Percentiles rank a stretch among this genome's conserved stretches.
Evolutionary conservation across 2,113 vertebrate species (phyloP).

Genomic region (Phylloscopus trochilus): DNA sequence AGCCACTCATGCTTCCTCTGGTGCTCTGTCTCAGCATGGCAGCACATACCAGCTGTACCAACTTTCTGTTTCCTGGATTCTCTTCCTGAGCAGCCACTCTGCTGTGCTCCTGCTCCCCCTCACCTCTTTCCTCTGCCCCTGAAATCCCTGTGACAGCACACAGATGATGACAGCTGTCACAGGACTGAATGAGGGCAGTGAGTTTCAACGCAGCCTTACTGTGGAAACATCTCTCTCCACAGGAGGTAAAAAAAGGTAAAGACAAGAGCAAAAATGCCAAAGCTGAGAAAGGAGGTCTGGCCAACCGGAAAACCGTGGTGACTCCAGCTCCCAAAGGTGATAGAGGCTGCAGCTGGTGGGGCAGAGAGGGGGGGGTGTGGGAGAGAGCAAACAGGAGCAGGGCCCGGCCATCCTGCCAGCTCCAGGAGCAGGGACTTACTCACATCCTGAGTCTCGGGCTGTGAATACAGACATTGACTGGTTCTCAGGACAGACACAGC

Average conservation of each 20-base stretch:
- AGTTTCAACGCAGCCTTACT: not conserved
- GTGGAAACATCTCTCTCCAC: not conserved
- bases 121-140: not conserved
- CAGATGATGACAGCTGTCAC: not conserved
- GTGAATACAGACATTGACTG: not conserved
- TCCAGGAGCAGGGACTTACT: not conserved
- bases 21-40: not conserved
- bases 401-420: not conserved
- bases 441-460: not conserved
- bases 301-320: not conserved
- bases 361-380: not conserved
- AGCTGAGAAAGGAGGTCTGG: not conserved
- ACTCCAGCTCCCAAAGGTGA: slow-evolving; percentile 60
- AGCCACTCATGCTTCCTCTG: not conserved
- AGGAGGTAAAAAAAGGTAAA: slow-evolving; percentile 71
- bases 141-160: not conserved
- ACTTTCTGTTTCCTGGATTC: not conserved
- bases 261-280: slow-evolving; percentile 66
- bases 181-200: not conserved
- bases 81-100: not conserved
- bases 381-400: not conserved
- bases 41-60: not conserved
- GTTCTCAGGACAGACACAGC: not conserved
- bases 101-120: not conserved
- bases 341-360: not conserved